phyloP scores from a whole-genome alignment of 2,113 vertebrate species.

The Plecturocebus donacophilus region DNA sequence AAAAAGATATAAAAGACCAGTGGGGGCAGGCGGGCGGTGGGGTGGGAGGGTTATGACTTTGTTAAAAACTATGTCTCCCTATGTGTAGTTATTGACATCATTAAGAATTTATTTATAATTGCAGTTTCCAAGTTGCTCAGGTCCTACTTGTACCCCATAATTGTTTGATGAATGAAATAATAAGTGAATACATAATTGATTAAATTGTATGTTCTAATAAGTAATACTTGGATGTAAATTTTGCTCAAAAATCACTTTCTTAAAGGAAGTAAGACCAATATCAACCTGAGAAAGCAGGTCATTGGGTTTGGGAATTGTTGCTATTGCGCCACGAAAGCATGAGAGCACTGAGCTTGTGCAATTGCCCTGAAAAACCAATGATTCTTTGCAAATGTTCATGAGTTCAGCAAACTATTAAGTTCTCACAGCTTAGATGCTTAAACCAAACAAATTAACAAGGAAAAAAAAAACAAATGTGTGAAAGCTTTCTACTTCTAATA shows the following conservation, averaged over 20 bases:
- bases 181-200: neutral
- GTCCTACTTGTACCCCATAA: neutral
- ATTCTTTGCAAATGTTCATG: slow-evolving; percentile 37
- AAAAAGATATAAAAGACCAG: neutral
- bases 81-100: neutral
- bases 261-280: neutral
- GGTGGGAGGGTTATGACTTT: neutral
- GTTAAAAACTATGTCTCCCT: neutral
- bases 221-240: neutral
- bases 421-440: neutral
- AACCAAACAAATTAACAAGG: slow-evolving; percentile 33
- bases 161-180: neutral
- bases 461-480: neutral
- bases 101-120: neutral
- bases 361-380: slow-evolving; percentile 58
- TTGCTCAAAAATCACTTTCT: slow-evolving; percentile 7
- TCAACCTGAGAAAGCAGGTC: neutral
- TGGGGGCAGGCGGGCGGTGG: too few relatives aligned
- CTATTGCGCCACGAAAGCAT: neutral
- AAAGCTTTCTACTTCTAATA: neutral
- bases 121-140: accelerated
- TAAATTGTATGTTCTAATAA: neutral
- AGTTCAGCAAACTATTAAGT: slow-evolving; percentile 11
- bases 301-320: neutral
- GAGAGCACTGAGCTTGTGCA: neutral